phyloP scores from a whole-genome alignment of 2,797 vertebrate species.

The Chaunax sp. region DNA sequence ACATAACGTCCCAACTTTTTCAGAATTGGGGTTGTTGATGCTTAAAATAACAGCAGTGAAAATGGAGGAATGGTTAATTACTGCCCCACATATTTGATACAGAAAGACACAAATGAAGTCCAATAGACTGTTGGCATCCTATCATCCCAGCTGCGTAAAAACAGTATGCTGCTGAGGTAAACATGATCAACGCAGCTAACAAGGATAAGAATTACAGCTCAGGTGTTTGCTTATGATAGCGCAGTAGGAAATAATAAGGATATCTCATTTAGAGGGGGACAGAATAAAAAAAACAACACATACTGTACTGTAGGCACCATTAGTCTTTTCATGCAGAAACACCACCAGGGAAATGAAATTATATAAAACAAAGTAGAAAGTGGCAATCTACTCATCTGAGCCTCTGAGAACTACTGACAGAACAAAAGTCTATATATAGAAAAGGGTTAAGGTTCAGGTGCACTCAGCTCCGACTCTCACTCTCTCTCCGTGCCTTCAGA shows the following conservation, averaged over 20 bases:
- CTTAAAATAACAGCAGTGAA: not conserved
- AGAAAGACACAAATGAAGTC: conserved; percentile 9
- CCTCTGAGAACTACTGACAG: conserved; percentile 29
- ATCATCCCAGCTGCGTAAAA: conserved; percentile 46
- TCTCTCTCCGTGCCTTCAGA: not conserved
- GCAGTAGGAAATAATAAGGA: conserved; percentile 44
- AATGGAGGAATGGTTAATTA: conserved; percentile 9
- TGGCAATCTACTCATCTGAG: conserved; percentile 19
- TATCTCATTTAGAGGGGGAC: conserved; percentile 10
- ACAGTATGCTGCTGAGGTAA: conserved; percentile 46
- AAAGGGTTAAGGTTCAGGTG: conserved; percentile 45
- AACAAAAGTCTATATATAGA: conserved; percentile 48
- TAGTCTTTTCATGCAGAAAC: conserved; percentile 19
- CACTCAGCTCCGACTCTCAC: conserved; percentile 2
- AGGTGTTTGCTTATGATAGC: conserved; percentile 44
- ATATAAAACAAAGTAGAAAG: conserved; percentile 18
- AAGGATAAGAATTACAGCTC: conserved; percentile 48
- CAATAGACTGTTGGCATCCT: conserved; percentile 14
- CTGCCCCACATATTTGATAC: conserved; percentile 1
- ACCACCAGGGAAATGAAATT: conserved; percentile 23
- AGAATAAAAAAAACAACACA: conserved; percentile 17
- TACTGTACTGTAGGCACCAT: conserved; percentile 21
- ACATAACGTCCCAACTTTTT: too few species aligned
- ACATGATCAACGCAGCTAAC: conserved; percentile 51
- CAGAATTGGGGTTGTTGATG: too few species aligned